A percentile compares a stretch with the other conserved stretches of the same genome.
These are phyloP conservation scores for Lucinisca nassula DNA, from an alignment of 2,888 invertebrate species.

Conservation along the genomic window DNA sequence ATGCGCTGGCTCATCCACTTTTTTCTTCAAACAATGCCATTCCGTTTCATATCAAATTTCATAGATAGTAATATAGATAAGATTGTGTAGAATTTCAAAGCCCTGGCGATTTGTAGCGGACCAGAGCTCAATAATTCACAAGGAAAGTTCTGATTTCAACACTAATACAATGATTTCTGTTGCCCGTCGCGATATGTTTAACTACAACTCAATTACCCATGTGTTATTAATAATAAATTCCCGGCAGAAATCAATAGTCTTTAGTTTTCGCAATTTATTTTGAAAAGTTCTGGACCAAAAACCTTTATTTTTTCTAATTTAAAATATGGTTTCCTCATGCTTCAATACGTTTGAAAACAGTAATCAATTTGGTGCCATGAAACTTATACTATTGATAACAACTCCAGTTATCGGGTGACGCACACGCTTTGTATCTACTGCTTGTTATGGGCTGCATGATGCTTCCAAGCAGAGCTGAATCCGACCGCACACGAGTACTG, in stretches of 20 bases:
- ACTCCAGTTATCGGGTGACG: too few species aligned
- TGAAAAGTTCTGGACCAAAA: background rate
- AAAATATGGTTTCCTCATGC: background rate
- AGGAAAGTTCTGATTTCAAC: background rate
- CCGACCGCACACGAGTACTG: too few species aligned
- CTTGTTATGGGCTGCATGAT: too few species aligned
- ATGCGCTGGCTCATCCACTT: too few species aligned
- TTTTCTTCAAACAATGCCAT: background rate
- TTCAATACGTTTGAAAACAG: background rate
- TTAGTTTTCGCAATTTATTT: constrained; percentile 8
- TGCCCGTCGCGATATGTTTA: background rate
- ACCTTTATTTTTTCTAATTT: background rate
- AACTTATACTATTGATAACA: background rate
- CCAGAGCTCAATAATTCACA: background rate
- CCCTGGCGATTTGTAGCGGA: background rate
- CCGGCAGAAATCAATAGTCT: background rate
- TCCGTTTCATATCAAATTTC: background rate
- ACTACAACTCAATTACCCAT: background rate
- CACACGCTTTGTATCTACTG: too few species aligned
- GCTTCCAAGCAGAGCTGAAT: too few species aligned
- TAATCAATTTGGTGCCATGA: background rate
- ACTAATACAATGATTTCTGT: background rate
- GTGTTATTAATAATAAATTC: constrained; percentile 14
- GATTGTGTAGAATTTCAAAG: background rate
- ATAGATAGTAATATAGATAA: background rate